Base-by-base conservation (phyloP, 2,888 invertebrate species). In the Dynastes tityus region DNA sequence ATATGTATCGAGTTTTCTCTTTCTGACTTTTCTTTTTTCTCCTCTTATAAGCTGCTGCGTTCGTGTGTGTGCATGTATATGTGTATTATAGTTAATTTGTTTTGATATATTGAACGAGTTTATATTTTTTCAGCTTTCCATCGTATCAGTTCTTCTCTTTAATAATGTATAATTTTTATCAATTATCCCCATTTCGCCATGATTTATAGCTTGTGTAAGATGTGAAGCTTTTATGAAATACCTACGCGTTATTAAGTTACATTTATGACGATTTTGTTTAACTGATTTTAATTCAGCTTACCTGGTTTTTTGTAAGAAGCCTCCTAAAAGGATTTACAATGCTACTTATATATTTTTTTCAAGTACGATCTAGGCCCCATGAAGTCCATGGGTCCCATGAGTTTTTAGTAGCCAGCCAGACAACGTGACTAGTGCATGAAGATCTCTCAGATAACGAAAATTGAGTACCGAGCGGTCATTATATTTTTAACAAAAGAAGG, bases 21-120 rank as follows among this genome's bases (percentile, higher is more conserved):
- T 29, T 55, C 13, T 55, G 53, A 6, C 29, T 68, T 45, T 68
- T 32, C 16, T 53, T 71, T 58, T 37, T 58, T 58, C 40, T 40
- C 11, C 37, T 58, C 49, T 73, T 58, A 40, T 40, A 55, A 6
- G 45, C 9, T 53, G 53, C 53, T 45, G n/a, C 55, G 55, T 58
- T 45, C 53, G 27, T 32, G 11, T 49, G 11, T 49, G 11, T 49
- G 32, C 32, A 4, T 67, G 22, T 58, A 58, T 32, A 37, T 13
- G 73, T 58, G 58, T 58, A 58, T 73, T 40, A 58, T 73, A 45
- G 73, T 73, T 73, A 58, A 73, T 73, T 73, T 73, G 73, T 73
- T 73, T 73, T 73, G 73, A 73, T 73, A 73, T 73, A 73, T 73
- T 55, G 73, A 73, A 58, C 58, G 73, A 53, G 58, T 73, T 73